These are phyloP conservation scores for Leptopilina syphax DNA, from an alignment of 2,888 invertebrate species.

Conservation along the genomic window DNA sequence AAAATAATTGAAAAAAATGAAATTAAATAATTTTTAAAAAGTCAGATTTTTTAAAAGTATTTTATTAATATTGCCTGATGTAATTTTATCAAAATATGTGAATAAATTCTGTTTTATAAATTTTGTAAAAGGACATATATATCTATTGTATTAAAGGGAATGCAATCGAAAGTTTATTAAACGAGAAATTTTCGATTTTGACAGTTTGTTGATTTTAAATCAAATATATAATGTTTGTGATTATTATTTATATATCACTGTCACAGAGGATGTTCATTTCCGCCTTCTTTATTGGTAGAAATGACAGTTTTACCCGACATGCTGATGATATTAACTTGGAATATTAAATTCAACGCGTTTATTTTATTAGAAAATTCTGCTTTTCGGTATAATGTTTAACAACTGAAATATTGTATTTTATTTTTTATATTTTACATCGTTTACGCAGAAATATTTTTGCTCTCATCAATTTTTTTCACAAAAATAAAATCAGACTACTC, in stretches of 20 bases:
- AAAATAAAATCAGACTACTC: too few species aligned
- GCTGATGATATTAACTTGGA: neutral
- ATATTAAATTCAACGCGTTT: slow-evolving; percentile 2
- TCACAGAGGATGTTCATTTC: slow-evolving; percentile 22
- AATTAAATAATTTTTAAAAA: too few species aligned
- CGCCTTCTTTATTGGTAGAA: slow-evolving; percentile 1
- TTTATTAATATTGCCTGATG: too few species aligned
- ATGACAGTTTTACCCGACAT: slow-evolving; percentile 1
- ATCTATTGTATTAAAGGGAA: neutral
- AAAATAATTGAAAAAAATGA: neutral
- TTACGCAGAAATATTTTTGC: too few species aligned
- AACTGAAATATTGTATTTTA: neutral
- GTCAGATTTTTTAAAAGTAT: too few species aligned
- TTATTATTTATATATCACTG: neutral
- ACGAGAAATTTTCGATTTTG: slow-evolving; percentile 6
- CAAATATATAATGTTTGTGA: neutral
- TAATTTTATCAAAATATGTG: too few species aligned
- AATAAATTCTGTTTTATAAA: too few species aligned
- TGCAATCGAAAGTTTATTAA: neutral
- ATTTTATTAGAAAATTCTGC: neutral
- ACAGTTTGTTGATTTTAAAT: slow-evolving; percentile 1
- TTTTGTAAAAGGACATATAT: neutral
- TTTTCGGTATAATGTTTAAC: too few species aligned
- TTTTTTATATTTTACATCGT: neutral
- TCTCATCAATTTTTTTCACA: too few species aligned